Conservation (phyloP, 2,888 invertebrate genomes). For the Lacanobia oleracea region DNA sequence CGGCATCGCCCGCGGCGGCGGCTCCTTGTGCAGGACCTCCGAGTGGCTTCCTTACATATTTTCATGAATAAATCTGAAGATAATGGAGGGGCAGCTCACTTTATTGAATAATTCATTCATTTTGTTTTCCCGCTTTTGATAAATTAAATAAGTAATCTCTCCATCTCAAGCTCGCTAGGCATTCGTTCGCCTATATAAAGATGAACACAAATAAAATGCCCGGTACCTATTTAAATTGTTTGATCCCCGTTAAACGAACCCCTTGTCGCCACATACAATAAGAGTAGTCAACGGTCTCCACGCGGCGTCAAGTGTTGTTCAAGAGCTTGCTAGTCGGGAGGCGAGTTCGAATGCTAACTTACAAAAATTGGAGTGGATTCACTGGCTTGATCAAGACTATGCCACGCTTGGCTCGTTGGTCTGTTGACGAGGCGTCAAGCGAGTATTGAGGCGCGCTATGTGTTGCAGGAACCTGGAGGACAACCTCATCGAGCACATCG, state of each 20-base stretch:
- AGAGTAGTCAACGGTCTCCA: too few species aligned
- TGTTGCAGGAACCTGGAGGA: constrained; percentile 95
- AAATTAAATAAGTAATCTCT: constrained; percentile 2
- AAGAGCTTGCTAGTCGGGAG: too few species aligned
- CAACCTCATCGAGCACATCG: constrained; percentile 95
- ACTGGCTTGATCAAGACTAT: too few species aligned
- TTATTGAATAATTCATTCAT: constrained; percentile 12
- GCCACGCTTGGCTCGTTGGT: background rate
- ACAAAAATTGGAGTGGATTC: too few species aligned
- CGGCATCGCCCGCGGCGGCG: constrained; percentile 29
- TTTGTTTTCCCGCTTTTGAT: constrained; percentile 6
- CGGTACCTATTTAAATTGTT: background rate
- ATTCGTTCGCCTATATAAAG: background rate
- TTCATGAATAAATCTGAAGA: constrained; percentile 13
- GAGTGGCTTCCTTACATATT: background rate
- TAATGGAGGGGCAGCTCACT: constrained; percentile 12
- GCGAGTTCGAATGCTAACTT: too few species aligned
- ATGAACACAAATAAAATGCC: background rate
- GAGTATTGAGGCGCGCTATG: background rate
- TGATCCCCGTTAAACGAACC: background rate
- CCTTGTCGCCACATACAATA: too few species aligned
- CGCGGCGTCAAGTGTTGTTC: too few species aligned
- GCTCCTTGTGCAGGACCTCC: background rate
- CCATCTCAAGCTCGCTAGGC: background rate
- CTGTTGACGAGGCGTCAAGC: too few species aligned